Evolutionary conservation across 1,140 invertebrate species (phyloP), one percentile per base, ranked within the genome.

Genomic region (Sipha flava): DNA sequence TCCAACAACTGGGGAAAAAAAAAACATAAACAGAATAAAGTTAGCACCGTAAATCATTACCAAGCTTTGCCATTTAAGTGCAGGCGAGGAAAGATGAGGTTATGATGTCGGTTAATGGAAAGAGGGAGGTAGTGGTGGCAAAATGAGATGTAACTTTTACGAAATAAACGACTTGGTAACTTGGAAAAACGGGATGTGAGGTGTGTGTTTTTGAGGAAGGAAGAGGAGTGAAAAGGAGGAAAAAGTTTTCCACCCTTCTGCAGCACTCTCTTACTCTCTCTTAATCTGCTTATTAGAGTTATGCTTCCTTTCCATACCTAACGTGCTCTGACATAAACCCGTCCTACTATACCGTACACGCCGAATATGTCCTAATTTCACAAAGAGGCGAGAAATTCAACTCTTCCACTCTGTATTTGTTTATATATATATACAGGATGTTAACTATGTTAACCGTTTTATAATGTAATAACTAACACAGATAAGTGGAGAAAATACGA

Each of bases 261-360:
- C 31, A 34, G n/a, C 21, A 34, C 14, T 40, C 62, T 34, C 64
- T 12, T 18, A n/a, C 34, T 18, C n/a, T 40, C 37, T 43, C n/a
- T 43, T 66, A 66, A 66, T 66, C 64, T 66, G 64, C 37, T 66
- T 66, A 66, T 66, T 66, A 66, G 64, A 66, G 64, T 37, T 43
- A 40, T 66, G 12, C 34, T 37, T 21, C n/a, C n/a, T 7, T 62
- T 1, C 0, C 57, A 62, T 29, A n/a, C 29, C 29, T 14, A n/a
- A n/a, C n/a, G n/a, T n/a, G n/a, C n/a, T n/a, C n/a, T n/a, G n/a
- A n/a, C n/a, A n/a, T n/a, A n/a, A n/a, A n/a, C n/a, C 21, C n/a
- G 54, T 18, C 59, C n/a, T n/a, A 3, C 29, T 21, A 64, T 21
- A 64, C 59, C 34, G 4, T 34, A 16, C 34, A 40, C 62, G 4